Base-by-base conservation (phyloP, 2,113 vertebrate species). In the Nannospalax galili region DNA sequence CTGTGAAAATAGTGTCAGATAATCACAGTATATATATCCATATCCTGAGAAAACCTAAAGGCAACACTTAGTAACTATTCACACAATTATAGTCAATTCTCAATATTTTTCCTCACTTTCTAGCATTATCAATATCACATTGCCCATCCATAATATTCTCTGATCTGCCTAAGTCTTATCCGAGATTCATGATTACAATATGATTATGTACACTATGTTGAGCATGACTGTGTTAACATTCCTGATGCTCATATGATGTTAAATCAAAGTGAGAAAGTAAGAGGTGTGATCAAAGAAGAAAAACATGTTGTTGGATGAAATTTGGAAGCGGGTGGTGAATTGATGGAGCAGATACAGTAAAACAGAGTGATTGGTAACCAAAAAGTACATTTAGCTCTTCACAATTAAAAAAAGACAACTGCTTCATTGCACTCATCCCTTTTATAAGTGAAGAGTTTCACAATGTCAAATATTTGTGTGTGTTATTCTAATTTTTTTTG, bases 251-350 rank as follows among this genome's bases (percentile, higher is more conserved):
- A 87, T 85, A 40, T 85, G 80, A 93, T 81, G 80, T 91, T 90
- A 95, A 96, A 93, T 95, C 85, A 93, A 93, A 98, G 67, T 95
- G 94, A 97, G 93, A 92, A 94, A 96, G 86, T 74, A 91, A 90
- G 95, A 97, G 91, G 84, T 96, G 91, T 94, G 84, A 97, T 93
- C 87, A 95, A 96, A 95, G 84, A 84, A 92, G 97, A 91, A 97
- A 97, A 97, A 95, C 96, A 96, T 91, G 94, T 95, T 97, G 93
- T 95, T 97, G 96, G 96, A 97, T 94, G 89, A 95, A 95, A 95
- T 97, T 84, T 95, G 95, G 95, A 95, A 97, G 80, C 97, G 97
- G 97, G 97, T 98, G 97, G 97, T 87, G 87, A 96, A 96, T 95
- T 7, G 87, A 97, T 97, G 96, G 95, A 70, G 96, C 96, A 97